These are phyloP conservation scores for Adelognathus sp. DNA, from an alignment of 2,888 invertebrate genomes.

Conservation along the genomic window DNA sequence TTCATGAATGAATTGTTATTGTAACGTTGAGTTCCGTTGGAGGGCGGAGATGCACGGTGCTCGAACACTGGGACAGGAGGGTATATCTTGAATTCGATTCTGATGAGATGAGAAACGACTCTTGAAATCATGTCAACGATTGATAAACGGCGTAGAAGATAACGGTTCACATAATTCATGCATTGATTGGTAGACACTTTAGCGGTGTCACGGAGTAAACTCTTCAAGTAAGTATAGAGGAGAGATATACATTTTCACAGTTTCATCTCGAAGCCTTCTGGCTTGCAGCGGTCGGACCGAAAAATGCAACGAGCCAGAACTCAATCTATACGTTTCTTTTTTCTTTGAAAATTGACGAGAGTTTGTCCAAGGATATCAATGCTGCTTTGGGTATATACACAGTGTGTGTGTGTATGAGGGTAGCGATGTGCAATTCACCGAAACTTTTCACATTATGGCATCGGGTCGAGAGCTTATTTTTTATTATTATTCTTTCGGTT, in stretches of 20 bases:
- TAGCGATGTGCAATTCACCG: conserved; percentile 33
- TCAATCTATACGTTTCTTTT: not conserved
- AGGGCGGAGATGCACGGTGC: no score
- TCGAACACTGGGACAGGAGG: no score
- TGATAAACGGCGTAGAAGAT: no score
- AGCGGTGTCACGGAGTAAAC: no score
- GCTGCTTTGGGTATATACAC: not conserved
- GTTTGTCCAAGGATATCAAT: not conserved
- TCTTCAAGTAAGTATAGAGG: not conserved
- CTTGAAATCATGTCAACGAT: no score
- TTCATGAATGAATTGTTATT: no score
- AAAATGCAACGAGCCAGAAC: conserved; percentile 25
- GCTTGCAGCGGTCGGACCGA: not conserved
- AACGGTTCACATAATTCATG: no score
- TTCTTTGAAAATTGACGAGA: not conserved
- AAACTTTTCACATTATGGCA: conserved; percentile 56
- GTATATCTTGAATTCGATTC: no score
- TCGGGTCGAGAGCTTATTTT: conserved; percentile 51
- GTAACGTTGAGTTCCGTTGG: no score
- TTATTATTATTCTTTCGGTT: conserved; percentile 52
- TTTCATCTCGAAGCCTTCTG: conserved; percentile 2
- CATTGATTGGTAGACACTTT: no score
- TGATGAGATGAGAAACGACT: no score
- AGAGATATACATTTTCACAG: not conserved
- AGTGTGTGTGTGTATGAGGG: not conserved